Conservation (phyloP, 1,140 invertebrate genomes). For the Heliothis virescens region DNA sequence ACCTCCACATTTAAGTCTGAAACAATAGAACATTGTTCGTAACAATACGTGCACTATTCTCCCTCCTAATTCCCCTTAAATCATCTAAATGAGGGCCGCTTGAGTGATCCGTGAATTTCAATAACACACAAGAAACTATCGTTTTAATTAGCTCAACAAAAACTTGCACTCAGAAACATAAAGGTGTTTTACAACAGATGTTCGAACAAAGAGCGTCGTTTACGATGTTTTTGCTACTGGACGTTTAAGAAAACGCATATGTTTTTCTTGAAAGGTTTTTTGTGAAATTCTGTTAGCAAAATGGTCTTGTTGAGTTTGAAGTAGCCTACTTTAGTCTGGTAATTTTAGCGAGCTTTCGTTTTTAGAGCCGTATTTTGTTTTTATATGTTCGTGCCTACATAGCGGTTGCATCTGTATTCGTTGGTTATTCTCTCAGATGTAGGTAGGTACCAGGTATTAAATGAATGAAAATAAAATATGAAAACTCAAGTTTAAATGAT, state of each 20-base stretch:
- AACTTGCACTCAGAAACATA: constrained; percentile 58
- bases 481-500: too few relatives aligned
- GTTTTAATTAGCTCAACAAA: constrained; percentile 77
- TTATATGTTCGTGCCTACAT: not conserved
- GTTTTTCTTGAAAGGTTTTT: constrained; percentile 43
- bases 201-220: constrained; percentile 47
- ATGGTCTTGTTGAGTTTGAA: constrained; percentile 32
- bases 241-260: constrained; percentile 34
- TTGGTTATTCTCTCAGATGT: too few relatives aligned
- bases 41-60: constrained; percentile 69
- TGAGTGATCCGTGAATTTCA: constrained; percentile 77
- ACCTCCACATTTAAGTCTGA: constrained; percentile 66
- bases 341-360: constrained; percentile 1
- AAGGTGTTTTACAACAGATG: constrained; percentile 62
- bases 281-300: constrained; percentile 31
- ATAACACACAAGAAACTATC: constrained; percentile 74
- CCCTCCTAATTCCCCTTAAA: constrained; percentile 76
- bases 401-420: too few relatives aligned
- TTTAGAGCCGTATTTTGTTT: not conserved
- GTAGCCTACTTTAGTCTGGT: constrained; percentile 36
- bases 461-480: too few relatives aligned
- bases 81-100: constrained; percentile 72
- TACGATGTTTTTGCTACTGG: constrained; percentile 42
- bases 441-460: too few relatives aligned
- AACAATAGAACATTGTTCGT: constrained; percentile 79